Conservation (phyloP, 2,113 vertebrate genomes). For the Lanius collurio region DNA sequence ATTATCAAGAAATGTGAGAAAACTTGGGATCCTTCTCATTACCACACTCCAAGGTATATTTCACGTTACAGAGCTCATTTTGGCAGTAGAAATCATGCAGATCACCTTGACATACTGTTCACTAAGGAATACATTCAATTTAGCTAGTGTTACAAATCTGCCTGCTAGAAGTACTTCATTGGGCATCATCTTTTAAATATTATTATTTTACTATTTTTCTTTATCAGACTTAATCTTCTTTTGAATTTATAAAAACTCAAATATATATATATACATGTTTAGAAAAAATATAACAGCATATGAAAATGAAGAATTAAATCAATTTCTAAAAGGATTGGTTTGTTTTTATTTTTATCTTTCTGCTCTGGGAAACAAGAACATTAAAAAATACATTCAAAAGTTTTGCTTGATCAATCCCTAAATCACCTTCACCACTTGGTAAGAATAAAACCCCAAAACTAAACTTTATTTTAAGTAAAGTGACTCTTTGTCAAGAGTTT, state of each 20-base stretch:
- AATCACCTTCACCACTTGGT: neutral
- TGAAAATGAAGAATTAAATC: neutral
- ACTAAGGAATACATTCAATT: neutral
- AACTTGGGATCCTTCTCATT: neutral
- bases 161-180: neutral
- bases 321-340: neutral
- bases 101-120: neutral
- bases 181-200: neutral
- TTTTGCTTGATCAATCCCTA: neutral
- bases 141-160: neutral
- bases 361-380: neutral
- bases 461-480: neutral
- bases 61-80: neutral
- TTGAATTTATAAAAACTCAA: neutral
- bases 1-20: constrained; percentile 21
- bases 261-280: too few species aligned
- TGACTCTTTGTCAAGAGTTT: neutral
- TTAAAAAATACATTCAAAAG: neutral
- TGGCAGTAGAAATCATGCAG: neutral
- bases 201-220: neutral
- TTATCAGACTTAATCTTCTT: neutral
- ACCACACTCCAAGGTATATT: neutral
- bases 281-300: neutral
- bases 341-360: neutral
- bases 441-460: neutral